Evolutionary conservation across 2,113 vertebrate species (phyloP).

Genomic region (Burhinus bistriatus): DNA sequence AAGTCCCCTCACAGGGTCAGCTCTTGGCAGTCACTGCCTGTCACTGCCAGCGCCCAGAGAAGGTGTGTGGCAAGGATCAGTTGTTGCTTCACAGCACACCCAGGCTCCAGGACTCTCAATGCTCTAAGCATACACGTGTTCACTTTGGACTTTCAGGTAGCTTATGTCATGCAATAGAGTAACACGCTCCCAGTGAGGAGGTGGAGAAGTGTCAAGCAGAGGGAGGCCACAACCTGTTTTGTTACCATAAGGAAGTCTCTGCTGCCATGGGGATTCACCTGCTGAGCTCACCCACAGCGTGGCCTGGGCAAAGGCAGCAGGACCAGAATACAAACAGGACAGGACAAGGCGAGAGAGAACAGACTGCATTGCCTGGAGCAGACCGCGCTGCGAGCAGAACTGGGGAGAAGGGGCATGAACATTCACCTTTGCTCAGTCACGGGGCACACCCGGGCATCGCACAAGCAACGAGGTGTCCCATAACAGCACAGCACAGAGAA

Average conservation of each 20-base stretch:
- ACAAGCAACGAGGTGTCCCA: rapidly evolving
- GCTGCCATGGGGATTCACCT: not conserved
- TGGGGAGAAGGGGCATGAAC: not conserved
- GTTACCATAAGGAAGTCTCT: not conserved
- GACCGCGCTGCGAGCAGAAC: not conserved
- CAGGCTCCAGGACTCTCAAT: not conserved
- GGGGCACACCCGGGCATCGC: not conserved
- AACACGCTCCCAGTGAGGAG: not conserved
- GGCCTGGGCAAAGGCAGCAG: not conserved
- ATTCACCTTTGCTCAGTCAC: not conserved
- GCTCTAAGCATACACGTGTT: not conserved
- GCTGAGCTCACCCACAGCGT: not conserved
- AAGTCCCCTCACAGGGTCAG: not conserved
- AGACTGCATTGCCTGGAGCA: not conserved
- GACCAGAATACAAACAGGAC: not conserved
- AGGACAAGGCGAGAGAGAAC: not conserved
- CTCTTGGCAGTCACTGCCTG: not conserved
- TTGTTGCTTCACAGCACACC: not conserved
- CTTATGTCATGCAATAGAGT: not conserved
- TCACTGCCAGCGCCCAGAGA: not conserved
- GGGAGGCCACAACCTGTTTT: not conserved
- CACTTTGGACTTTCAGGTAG: not conserved
- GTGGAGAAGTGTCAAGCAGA: not conserved
- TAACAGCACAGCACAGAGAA: rapidly evolving
- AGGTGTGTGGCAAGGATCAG: not conserved